These are phyloP conservation scores for Sebastes itinus DNA, from an alignment of 2,797 vertebrate species.

Conservation along the genomic window DNA sequence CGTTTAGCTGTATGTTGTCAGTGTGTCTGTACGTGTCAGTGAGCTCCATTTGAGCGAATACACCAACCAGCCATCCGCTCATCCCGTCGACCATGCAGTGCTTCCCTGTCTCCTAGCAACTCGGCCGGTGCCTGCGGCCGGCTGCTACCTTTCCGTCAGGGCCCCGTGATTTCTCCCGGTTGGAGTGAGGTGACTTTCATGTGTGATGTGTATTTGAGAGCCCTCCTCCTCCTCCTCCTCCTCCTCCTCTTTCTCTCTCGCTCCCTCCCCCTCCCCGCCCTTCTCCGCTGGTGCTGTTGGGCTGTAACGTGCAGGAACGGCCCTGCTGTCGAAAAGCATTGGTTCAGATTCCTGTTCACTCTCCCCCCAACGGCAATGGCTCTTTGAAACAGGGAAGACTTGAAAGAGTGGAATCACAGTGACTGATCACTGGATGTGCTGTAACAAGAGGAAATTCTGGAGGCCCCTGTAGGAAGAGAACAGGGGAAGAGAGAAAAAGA, in stretches of 20 bases:
- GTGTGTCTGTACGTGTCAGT: constrained; percentile 59
- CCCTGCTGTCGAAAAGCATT: constrained; percentile 77
- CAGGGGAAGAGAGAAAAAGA: constrained; percentile 6
- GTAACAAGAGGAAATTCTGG: constrained; percentile 71
- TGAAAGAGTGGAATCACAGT: constrained; percentile 77
- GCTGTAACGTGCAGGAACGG: constrained; percentile 65
- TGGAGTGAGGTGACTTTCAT: constrained; percentile 79
- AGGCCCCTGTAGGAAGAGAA: constrained; percentile 53
- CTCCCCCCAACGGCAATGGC: constrained; percentile 66
- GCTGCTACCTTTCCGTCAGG: constrained; percentile 78
- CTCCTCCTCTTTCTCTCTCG: not conserved
- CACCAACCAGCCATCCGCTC: constrained; percentile 59
- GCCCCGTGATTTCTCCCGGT: constrained; percentile 69
- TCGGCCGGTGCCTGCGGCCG: constrained; percentile 62
- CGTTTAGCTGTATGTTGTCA: constrained; percentile 46
- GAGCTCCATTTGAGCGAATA: constrained; percentile 57
- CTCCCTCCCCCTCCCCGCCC: not conserved
- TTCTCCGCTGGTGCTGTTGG: constrained; percentile 60
- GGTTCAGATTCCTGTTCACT: constrained; percentile 74
- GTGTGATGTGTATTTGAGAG: constrained; percentile 73
- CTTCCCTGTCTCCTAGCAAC: constrained; percentile 81
- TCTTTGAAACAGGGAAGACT: constrained; percentile 75
- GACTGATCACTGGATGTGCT: constrained; percentile 77
- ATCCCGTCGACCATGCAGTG: constrained; percentile 52
- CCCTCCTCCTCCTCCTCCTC: constrained; percentile 26